A percentile compares a stretch with the other conserved stretches of the same genome.
Evolutionary conservation across 2,113 vertebrate species (phyloP).

Genomic region (Catharus bicknelli): DNA sequence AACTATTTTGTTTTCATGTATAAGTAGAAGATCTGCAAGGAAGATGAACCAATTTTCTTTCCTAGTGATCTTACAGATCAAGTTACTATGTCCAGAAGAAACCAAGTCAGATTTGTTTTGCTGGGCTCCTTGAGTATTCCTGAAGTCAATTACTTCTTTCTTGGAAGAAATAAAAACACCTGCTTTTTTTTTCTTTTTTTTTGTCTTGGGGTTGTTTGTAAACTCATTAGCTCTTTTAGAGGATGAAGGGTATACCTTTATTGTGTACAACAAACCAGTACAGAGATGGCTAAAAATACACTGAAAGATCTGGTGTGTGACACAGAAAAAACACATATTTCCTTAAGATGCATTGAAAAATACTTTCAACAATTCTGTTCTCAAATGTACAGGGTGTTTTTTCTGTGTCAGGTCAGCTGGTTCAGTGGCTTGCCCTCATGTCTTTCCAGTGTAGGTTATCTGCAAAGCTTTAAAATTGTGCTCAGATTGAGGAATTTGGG

Average conservation of each 20-base stretch:
- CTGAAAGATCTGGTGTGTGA: not conserved
- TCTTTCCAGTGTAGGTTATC: not conserved
- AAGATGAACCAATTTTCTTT: not conserved
- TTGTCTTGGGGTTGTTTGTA: not conserved
- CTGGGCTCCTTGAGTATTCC: not conserved
- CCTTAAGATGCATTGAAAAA: not conserved
- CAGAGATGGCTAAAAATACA: not conserved
- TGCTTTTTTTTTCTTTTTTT: not conserved
- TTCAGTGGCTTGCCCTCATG: not conserved
- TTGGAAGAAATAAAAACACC: not conserved
- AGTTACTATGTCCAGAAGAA: not conserved
- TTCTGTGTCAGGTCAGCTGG: not conserved
- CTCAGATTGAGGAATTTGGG: not conserved
- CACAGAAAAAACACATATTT: not conserved
- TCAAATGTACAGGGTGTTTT: not conserved
- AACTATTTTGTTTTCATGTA: not conserved
- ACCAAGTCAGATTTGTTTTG: not conserved
- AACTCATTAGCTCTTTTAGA: not conserved
- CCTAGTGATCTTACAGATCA: not conserved
- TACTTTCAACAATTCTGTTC: not conserved
- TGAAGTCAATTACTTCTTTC: not conserved
- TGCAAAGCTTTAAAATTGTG: not conserved
- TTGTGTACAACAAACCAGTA: not conserved
- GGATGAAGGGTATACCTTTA: not conserved
- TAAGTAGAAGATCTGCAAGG: not conserved